Conservation (phyloP, 1,140 invertebrate species). For the Drosophila obscura region DNA sequence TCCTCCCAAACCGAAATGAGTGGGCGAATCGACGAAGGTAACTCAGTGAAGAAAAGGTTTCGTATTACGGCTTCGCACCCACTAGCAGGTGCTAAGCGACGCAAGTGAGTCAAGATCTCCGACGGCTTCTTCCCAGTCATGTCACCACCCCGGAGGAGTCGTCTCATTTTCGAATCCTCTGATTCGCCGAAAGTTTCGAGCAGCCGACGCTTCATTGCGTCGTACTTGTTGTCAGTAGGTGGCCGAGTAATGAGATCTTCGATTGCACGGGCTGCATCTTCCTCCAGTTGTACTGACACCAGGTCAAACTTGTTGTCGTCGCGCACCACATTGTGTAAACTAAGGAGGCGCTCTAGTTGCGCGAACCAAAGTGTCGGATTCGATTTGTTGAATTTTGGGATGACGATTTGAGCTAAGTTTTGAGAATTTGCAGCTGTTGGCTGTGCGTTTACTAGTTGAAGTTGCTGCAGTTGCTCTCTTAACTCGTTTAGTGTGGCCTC, state of each 20-base stretch:
- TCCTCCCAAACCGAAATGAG: slow-evolving; percentile 2
- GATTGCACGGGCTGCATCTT: too few species aligned
- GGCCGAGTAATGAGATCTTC: too few species aligned
- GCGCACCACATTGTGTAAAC: background rate
- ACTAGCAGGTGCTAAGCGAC: too few species aligned
- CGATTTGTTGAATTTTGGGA: background rate
- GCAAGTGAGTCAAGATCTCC: too few species aligned
- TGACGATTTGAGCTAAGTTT: background rate
- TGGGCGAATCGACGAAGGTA: background rate
- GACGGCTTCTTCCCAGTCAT: background rate
- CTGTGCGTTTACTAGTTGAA: background rate
- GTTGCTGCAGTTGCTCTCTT: background rate
- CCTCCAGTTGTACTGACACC: too few species aligned
- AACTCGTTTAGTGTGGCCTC: background rate
- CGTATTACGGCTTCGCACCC: background rate
- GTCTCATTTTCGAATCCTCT: background rate
- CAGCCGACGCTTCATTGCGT: too few species aligned
- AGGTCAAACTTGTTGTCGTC: too few species aligned
- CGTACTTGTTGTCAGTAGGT: background rate
- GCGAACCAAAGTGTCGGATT: background rate
- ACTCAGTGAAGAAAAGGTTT: background rate
- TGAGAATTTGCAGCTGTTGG: background rate
- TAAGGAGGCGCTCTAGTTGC: background rate
- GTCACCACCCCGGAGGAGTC: background rate
- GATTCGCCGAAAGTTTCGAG: too few species aligned